Evolutionary conservation across 2,888 invertebrate genomes (phyloP), one percentile per base, ranked within the genome.

Genomic region (Eristalis pertinax): DNA sequence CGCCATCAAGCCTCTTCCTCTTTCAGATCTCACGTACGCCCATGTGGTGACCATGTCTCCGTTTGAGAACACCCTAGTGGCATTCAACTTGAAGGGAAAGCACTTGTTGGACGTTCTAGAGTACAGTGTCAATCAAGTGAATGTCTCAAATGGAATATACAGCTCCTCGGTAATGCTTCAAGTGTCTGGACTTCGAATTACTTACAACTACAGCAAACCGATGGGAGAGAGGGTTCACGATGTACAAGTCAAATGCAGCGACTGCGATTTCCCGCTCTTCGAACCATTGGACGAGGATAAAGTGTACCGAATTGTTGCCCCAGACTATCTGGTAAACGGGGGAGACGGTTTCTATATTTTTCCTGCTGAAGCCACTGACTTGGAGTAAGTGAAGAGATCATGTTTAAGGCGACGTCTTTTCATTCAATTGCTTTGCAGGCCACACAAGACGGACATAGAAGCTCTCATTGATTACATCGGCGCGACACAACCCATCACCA

Each of bases 61-160:
- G 0, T 98, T 97, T 91, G 95, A 95, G 90, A 97, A 97, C 92
- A 95, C 94, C 64, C 93, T 97, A 82, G 95, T 96, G 90, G 94
- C 96, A 15, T 95, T 96, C 77, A 96, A 96, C 89, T 91, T 98
- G 76, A 93, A 94, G 70, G 98, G 98, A 0, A 92, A 94, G 83
- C 93, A 95, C 89, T 91, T 98, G 4, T 90, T 94, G 76, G 94
- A 95, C 82, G 95, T 96, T 13, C 93, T 96, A 1, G 96, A 96
- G 91, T 94, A 93, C 90, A 94, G 94, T 0, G 94, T 94, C 0
- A 93, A 89, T 64, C 88, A 89, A 35, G 90, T 92, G 15, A 90
- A 92, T 82, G 75, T 90, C 4, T 81, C 82, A 8, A 90, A 90
- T 35, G 89, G 84, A 2, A 79, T 90, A 0, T 79, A 35, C 0